These are phyloP conservation scores for Lophius piscatorius DNA, from an alignment of 2,113 vertebrate species.

Conservation along the genomic window DNA sequence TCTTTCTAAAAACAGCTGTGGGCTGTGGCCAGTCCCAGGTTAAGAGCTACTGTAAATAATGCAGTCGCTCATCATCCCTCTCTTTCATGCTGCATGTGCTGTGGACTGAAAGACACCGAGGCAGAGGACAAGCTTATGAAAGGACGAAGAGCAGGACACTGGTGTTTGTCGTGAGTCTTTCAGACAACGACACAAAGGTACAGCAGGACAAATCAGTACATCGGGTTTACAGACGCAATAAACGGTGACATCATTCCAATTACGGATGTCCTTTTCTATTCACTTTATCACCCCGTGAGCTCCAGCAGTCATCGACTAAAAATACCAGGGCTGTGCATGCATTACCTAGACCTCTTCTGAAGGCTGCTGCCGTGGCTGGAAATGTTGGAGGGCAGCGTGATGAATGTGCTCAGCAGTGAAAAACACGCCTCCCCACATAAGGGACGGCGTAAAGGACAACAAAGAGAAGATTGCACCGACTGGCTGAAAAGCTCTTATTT, in stretches of 20 bases:
- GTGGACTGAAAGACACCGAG: constrained; percentile 10
- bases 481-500: constrained; percentile 11
- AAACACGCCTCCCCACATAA: constrained; percentile 7
- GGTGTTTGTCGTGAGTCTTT: background rate
- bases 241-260: constrained; percentile 40
- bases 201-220: constrained; percentile 1
- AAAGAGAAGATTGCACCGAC: constrained; percentile 29
- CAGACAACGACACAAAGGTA: background rate
- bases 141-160: background rate
- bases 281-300: constrained; percentile 13
- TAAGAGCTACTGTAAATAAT: constrained; percentile 73
- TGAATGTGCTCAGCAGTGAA: constrained; percentile 3
- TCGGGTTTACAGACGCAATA: background rate
- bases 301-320: constrained; percentile 32
- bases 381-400: constrained; percentile 22
- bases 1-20: constrained; percentile 45
- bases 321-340: constrained; percentile 24
- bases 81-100: constrained; percentile 16
- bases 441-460: constrained; percentile 14
- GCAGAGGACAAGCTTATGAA: constrained; percentile 36
- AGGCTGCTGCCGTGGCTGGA: constrained; percentile 9
- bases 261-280: constrained; percentile 21
- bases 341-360: constrained; percentile 11
- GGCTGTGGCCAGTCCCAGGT: constrained; percentile 21
- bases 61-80: constrained; percentile 45